Evolutionary conservation across 2,113 vertebrate genomes (phyloP).

Genomic region (Isichthys henryi): DNA sequence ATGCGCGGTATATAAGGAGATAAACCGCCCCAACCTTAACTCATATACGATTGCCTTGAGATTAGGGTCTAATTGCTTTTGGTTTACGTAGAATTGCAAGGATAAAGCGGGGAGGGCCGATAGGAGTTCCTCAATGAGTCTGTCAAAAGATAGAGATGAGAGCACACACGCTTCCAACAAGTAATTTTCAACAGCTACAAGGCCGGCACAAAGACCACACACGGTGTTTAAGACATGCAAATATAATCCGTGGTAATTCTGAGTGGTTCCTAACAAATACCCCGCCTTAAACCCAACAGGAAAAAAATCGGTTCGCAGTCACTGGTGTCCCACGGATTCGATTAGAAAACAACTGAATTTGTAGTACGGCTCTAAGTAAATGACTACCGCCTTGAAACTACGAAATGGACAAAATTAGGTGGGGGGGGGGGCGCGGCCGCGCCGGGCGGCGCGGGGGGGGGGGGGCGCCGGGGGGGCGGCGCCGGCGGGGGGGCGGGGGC

Average conservation of each 20-base stretch:
- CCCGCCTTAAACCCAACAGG: slow-evolving; percentile 81
- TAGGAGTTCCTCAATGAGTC: slow-evolving; percentile 78
- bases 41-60: slow-evolving; percentile 84
- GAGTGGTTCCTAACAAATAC: slow-evolving; percentile 73
- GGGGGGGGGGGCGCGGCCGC: no score
- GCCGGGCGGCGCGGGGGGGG: no score
- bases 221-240: slow-evolving; percentile 98
- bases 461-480: no score
- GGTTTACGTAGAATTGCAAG: slow-evolving; percentile 76
- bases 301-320: slow-evolving; percentile 60
- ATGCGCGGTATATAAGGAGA: slow-evolving; percentile 65
- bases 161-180: slow-evolving; percentile 98
- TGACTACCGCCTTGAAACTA: slow-evolving; percentile 2
- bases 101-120: slow-evolving; percentile 79
- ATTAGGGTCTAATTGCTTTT: slow-evolving; percentile 91
- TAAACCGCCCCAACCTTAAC: slow-evolving; percentile 75
- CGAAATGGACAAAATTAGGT: not conserved
- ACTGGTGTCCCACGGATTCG: slow-evolving; percentile 64
- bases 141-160: slow-evolving; percentile 83
- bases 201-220: slow-evolving; percentile 97
- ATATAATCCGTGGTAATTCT: slow-evolving; percentile 94
- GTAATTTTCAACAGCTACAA: slow-evolving; percentile 99
- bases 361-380: slow-evolving; percentile 25
- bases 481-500: no score
- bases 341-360: slow-evolving; percentile 52